Conservation (phyloP, 1,140 invertebrate genomes). For the Ceratina japonica region DNA sequence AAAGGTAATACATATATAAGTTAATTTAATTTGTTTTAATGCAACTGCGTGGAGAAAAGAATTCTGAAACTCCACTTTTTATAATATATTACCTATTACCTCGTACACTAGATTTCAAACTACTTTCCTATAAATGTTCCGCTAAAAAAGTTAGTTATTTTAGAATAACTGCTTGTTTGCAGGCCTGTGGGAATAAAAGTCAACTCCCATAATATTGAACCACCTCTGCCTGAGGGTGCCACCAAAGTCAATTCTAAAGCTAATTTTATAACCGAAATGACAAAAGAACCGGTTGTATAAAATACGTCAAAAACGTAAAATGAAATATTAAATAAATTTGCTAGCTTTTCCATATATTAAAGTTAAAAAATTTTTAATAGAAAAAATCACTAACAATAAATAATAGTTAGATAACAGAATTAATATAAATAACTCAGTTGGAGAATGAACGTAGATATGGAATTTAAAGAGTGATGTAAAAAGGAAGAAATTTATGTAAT, state of each 20-base stretch:
- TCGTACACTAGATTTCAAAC: background rate
- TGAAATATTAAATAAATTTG: too few species aligned
- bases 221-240: background rate
- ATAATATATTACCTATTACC: background rate
- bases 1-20: too few species aligned
- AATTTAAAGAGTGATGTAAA: too few species aligned
- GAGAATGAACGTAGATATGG: too few species aligned
- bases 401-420: too few species aligned
- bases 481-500: too few species aligned
- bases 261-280: background rate
- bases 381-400: too few species aligned
- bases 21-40: too few species aligned
- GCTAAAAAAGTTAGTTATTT: conserved; percentile 1
- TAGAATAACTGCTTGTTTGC: background rate
- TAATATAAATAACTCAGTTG: too few species aligned
- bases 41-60: background rate
- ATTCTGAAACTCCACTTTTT: background rate
- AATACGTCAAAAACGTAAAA: too few species aligned
- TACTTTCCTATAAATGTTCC: background rate
- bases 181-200: background rate
- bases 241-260: background rate
- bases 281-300: background rate
- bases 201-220: background rate
- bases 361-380: too few species aligned
- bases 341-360: too few species aligned